Conservation (phyloP, 2,113 vertebrate genomes). For the Poeciliopsis turrubarensis region DNA sequence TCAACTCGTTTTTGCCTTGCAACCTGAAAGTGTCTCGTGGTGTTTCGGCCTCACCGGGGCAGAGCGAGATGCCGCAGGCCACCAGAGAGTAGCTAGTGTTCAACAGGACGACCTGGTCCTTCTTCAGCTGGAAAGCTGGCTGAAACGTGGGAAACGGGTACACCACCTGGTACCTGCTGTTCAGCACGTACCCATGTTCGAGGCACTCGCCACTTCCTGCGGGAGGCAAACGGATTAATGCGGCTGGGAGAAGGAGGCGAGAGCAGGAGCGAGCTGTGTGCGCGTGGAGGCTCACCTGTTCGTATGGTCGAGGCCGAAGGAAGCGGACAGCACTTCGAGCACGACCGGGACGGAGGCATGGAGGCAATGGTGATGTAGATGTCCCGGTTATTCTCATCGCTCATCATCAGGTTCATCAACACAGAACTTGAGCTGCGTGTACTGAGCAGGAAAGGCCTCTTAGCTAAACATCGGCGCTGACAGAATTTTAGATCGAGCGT, state of each 20-base stretch:
- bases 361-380: conserved; percentile 91
- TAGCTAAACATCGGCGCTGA: neutral
- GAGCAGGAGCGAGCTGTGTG: neutral
- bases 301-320: conserved; percentile 75
- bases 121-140: conserved; percentile 93
- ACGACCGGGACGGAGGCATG: conserved; percentile 83
- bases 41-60: conserved; percentile 77
- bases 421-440: conserved; percentile 87
- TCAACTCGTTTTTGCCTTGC: too few species aligned
- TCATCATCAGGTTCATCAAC: conserved; percentile 84
- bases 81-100: conserved; percentile 95
- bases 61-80: conserved; percentile 89
- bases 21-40: neutral
- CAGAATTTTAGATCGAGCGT: neutral
- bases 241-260: neutral
- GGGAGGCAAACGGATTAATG: conserved; percentile 12
- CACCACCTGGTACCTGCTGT: conserved; percentile 93
- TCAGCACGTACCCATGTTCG: conserved; percentile 89
- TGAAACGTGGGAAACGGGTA: conserved; percentile 95
- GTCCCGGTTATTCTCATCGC: conserved; percentile 92
- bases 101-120: conserved; percentile 91
- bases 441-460: conserved; percentile 62
- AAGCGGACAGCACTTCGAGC: conserved; percentile 80
- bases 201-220: conserved; percentile 83
- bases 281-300: conserved; percentile 58